A percentile compares a stretch with the other conserved stretches of the same genome.
Evolutionary conservation across 1,140 invertebrate genomes (phyloP).

Genomic region (Stenopsyche tienmushanensis): DNA sequence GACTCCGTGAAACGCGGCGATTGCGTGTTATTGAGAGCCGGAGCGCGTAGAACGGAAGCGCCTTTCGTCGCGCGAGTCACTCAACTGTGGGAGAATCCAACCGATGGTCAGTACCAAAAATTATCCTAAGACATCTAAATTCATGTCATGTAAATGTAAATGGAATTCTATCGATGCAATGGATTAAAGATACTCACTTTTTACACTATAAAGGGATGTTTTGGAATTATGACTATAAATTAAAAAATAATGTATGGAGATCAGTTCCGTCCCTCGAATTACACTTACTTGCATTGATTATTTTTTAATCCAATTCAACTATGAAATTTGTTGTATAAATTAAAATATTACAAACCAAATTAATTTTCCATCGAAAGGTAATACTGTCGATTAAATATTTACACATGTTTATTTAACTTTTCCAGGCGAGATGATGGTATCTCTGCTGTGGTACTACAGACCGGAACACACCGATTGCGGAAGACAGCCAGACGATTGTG

Average conservation of each 20-base stretch:
- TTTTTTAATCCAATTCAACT: no score
- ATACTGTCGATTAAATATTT: conserved; percentile 1
- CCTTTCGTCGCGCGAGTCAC: conserved; percentile 94
- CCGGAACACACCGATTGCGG: conserved; percentile 95
- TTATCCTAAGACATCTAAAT: conserved; percentile 4
- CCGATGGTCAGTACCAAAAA: conserved; percentile 69
- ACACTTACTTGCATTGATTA: no score
- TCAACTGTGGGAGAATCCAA: conserved; percentile 91
- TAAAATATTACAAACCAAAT: no score
- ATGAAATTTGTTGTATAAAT: no score
- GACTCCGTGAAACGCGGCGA: conserved; percentile 85
- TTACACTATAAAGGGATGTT: no score
- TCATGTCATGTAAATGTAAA: background rate
- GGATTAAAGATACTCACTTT: no score
- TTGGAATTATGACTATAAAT: no score
- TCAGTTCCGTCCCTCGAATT: no score
- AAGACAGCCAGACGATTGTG: conserved; percentile 71
- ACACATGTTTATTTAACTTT: conserved; percentile 25
- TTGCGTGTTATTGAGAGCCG: conserved; percentile 85
- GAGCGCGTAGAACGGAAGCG: conserved; percentile 79
- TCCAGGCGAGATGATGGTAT: conserved; percentile 95
- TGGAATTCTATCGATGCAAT: background rate
- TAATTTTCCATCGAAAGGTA: no score
- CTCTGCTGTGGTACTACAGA: conserved; percentile 94
- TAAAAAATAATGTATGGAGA: no score